Evolutionary conservation across 2,888 invertebrate species (phyloP).

Genomic region (Amaurobius ferox): DNA sequence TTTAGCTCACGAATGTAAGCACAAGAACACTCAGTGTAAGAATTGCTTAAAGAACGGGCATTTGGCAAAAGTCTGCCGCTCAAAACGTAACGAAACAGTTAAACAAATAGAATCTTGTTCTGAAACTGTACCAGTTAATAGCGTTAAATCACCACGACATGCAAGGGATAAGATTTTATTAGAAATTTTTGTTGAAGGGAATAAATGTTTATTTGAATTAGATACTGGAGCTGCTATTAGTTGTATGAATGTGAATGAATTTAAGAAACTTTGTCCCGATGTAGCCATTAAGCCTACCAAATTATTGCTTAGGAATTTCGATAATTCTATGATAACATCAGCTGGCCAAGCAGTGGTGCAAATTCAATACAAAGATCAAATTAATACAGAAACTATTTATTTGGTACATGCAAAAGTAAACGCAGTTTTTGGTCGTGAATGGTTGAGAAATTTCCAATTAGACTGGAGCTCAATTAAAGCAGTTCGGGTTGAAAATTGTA

Average conservation of each 20-base stretch:
- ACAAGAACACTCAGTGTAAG: slow-evolving; percentile 51
- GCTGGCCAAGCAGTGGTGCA: slow-evolving; percentile 34
- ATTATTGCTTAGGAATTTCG: slow-evolving; percentile 41
- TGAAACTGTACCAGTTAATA: slow-evolving; percentile 53
- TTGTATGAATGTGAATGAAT: slow-evolving; percentile 44
- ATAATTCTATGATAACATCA: slow-evolving; percentile 41
- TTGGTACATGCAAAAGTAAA: slow-evolving; percentile 47
- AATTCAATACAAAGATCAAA: slow-evolving; percentile 44
- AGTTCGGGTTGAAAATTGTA: slow-evolving; percentile 50
- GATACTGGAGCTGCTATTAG: slow-evolving; percentile 37
- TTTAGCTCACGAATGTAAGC: slow-evolving; percentile 55
- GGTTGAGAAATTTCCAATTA: slow-evolving; percentile 34
- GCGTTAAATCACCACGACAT: slow-evolving; percentile 51
- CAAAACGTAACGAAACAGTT: slow-evolving; percentile 54
- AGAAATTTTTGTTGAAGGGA: slow-evolving; percentile 55
- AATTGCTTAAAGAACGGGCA: slow-evolving; percentile 57
- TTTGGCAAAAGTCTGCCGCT: slow-evolving; percentile 55
- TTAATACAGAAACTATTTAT: slow-evolving; percentile 37
- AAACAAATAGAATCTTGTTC: too few species aligned
- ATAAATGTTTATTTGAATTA: slow-evolving; percentile 44
- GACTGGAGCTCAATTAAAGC: slow-evolving; percentile 47
- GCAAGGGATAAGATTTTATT: slow-evolving; percentile 54
- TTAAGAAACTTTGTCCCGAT: slow-evolving; percentile 41
- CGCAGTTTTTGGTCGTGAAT: slow-evolving; percentile 45
- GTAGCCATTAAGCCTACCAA: slow-evolving; percentile 47